A percentile compares a stretch with the other conserved stretches of the same genome.
phyloP scores from a whole-genome alignment of 2,888 invertebrate species.

The Hylaea fasciaria region DNA sequence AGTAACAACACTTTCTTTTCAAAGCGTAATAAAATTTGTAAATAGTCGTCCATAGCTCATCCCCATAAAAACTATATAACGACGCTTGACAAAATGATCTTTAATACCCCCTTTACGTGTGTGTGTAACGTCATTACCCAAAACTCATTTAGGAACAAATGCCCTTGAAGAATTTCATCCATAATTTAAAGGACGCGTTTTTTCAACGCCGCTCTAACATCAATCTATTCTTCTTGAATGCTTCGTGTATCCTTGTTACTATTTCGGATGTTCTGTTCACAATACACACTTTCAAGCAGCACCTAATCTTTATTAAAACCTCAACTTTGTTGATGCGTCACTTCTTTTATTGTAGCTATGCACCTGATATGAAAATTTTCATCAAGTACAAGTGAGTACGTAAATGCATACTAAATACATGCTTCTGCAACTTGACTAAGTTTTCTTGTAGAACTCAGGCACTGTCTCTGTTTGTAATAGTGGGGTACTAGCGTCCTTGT shows the following conservation, averaged over 20 bases:
- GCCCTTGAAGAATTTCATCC: slow-evolving; percentile 64
- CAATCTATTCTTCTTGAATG: slow-evolving; percentile 65
- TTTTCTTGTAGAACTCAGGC: slow-evolving; percentile 4
- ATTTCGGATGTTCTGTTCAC: slow-evolving; percentile 3
- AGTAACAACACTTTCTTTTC: slow-evolving; percentile 60
- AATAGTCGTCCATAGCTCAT: slow-evolving; percentile 67
- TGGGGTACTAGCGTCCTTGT: slow-evolving; percentile 63
- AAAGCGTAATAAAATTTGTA: slow-evolving; percentile 68
- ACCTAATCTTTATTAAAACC: slow-evolving; percentile 11
- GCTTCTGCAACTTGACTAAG: background rate
- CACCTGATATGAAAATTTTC: too few relatives aligned
- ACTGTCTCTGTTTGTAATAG: slow-evolving; percentile 67
- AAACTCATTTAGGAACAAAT: slow-evolving; percentile 73
- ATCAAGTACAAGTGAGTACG: too few relatives aligned
- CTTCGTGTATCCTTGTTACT: slow-evolving; percentile 74
- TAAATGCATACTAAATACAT: background rate
- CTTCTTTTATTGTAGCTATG: background rate
- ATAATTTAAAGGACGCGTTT: slow-evolving; percentile 78
- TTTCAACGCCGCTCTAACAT: slow-evolving; percentile 74
- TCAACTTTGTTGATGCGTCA: background rate
- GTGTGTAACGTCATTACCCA: slow-evolving; percentile 73
- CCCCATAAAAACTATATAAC: slow-evolving; percentile 68
- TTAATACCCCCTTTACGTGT: slow-evolving; percentile 73
- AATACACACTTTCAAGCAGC: slow-evolving; percentile 12
- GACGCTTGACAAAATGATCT: slow-evolving; percentile 80